Conservation (phyloP, 2,888 invertebrate species). For the Agriopis marginaria region DNA sequence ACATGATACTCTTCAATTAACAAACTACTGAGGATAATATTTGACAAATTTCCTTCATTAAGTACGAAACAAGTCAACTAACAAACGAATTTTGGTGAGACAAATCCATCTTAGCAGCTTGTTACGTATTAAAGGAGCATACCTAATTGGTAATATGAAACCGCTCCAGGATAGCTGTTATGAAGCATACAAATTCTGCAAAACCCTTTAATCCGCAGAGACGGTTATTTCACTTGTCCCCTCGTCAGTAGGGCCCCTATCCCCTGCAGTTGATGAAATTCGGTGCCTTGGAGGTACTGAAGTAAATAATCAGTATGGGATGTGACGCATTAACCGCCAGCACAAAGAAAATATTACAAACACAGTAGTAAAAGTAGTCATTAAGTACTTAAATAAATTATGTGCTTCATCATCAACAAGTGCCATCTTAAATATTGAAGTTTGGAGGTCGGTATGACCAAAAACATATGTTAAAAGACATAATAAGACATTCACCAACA, state of each 20-base stretch:
- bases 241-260: slow-evolving; percentile 61
- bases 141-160: slow-evolving; percentile 83
- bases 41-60: slow-evolving; percentile 28
- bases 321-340: background rate
- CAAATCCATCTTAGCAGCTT: slow-evolving; percentile 55
- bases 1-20: background rate
- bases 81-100: slow-evolving; percentile 31
- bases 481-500: too few relatives aligned
- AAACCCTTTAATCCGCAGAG: slow-evolving; percentile 82
- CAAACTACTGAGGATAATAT: background rate
- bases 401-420: too few relatives aligned
- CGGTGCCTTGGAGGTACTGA: slow-evolving; percentile 65
- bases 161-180: slow-evolving; percentile 74
- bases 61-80: slow-evolving; percentile 26
- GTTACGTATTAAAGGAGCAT: slow-evolving; percentile 77
- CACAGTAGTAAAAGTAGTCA: too few relatives aligned
- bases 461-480: too few relatives aligned
- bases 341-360: too few relatives aligned
- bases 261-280: slow-evolving; percentile 77
- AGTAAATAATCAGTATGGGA: slow-evolving; percentile 21
- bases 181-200: slow-evolving; percentile 82
- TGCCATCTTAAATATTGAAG: too few relatives aligned
- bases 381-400: too few relatives aligned
- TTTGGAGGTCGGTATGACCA: too few relatives aligned
- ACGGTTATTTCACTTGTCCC: slow-evolving; percentile 84